phyloP scores from a whole-genome alignment of 2,888 invertebrate genomes.

The Andrena flavipes region DNA sequence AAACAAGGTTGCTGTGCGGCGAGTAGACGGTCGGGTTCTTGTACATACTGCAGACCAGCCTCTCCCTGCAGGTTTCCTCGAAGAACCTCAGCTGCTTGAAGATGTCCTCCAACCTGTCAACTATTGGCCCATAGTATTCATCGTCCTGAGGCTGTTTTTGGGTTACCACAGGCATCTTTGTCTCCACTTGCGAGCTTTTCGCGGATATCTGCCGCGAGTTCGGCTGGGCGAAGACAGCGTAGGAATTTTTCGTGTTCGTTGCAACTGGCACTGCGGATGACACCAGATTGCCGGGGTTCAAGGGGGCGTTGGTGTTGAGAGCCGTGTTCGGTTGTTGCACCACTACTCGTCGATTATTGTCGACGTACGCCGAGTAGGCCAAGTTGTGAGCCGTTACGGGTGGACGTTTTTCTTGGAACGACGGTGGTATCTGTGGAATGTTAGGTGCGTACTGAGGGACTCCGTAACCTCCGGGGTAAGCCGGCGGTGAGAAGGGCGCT shows the following conservation, averaged over 20 bases:
- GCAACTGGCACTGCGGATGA: conserved; percentile 48
- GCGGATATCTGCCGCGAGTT: conserved; percentile 34
- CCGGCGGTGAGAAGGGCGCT: conserved; percentile 40
- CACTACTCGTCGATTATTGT: conserved; percentile 73
- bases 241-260: conserved; percentile 56
- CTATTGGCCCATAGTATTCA: conserved; percentile 91
- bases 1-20: conserved; percentile 94
- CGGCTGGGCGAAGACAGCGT: conserved; percentile 56
- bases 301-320: conserved; percentile 27
- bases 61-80: conserved; percentile 91
- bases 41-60: conserved; percentile 94
- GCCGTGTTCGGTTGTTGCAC: conserved; percentile 30
- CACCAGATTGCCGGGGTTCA: conserved; percentile 40
- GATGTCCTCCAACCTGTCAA: conserved; percentile 92
- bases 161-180: conserved; percentile 31
- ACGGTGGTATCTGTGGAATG: conserved; percentile 64
- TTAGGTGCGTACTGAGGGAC: conserved; percentile 70
- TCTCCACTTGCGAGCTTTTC: conserved; percentile 53
- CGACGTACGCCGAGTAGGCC: conserved; percentile 80
- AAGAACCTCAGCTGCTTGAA: conserved; percentile 89
- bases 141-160: conserved; percentile 80
- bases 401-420: conserved; percentile 69
- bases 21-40: conserved; percentile 92
- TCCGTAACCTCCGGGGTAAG: conserved; percentile 61
- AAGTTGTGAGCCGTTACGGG: conserved; percentile 73